These are phyloP conservation scores for Dynastes grantii DNA, from an alignment of 2,888 invertebrate genomes.

Conservation along the genomic window DNA sequence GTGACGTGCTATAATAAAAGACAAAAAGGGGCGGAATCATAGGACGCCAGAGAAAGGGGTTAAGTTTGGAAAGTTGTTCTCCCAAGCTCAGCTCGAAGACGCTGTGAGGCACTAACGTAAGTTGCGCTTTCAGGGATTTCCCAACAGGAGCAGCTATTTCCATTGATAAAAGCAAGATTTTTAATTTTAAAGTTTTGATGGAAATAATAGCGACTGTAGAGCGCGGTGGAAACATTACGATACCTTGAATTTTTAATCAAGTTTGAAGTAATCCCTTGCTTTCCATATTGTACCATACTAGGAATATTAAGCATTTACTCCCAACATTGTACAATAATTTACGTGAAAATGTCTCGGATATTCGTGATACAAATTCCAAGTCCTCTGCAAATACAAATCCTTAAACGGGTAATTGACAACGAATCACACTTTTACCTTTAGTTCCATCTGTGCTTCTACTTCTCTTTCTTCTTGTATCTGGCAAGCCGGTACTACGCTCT, in stretches of 20 bases:
- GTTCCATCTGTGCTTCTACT: not conserved
- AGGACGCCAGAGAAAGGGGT: conserved; percentile 14
- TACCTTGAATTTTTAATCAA: conserved; percentile 37
- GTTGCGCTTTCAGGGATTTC: conserved; percentile 37
- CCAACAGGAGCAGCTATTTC: conserved; percentile 30
- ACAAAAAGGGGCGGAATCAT: conserved; percentile 21
- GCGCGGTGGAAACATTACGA: not conserved
- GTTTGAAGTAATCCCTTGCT: not conserved
- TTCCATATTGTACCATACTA: not conserved
- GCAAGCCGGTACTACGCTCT: not conserved
- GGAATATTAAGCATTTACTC: not conserved
- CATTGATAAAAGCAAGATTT: conserved; percentile 47
- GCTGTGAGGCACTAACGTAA: not conserved
- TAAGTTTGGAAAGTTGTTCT: conserved; percentile 42
- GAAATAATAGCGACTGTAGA: conserved; percentile 16
- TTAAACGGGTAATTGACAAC: conserved; percentile 15
- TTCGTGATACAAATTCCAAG: too few species aligned
- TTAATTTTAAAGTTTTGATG: conserved; percentile 38
- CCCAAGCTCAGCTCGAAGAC: conserved; percentile 7
- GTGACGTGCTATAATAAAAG: conserved; percentile 37
- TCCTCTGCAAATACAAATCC: not conserved
- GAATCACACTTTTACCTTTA: conserved; percentile 14
- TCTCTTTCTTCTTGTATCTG: conserved; percentile 18
- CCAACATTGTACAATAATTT: not conserved
- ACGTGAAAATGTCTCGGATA: not conserved